Base-by-base conservation (phyloP, 92 coral and sea anemone genomes). In the Galaxea fascicularis region DNA sequence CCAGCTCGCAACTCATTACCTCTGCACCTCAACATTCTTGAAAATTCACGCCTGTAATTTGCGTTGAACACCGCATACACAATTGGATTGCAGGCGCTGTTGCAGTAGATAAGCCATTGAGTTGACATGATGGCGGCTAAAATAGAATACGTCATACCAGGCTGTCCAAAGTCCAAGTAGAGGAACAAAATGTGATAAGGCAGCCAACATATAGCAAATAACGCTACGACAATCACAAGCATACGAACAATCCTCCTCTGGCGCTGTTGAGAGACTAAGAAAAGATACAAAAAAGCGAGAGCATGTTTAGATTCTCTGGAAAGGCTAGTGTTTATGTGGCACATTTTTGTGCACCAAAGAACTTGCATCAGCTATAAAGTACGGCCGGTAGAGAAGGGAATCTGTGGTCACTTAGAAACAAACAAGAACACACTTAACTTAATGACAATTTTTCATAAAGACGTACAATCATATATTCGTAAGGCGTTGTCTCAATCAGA, bases 21-120 rank as follows among this genome's bases (percentile, higher is more conserved):
- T 47, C 39, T 22, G 29, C 85, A 68, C 28, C 67, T 41, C 66
- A 80, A 25, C 89, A 92, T 90, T 29, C 69, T 83, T n/a, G 81
- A 53, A 85, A 90, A 91, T 70, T 93, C 92, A 16, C 92, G 86
- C 18, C 92, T 60, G 49, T 87, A 93, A 74, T 93, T 93, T 22
- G 90, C 74, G 83, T 90, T 93, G 67, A 80, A 90, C 4, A 88
- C 87, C 68, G 95, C 91, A 53, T 90, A 93, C 70, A 93, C 85
- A 27, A 90, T 69, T 24, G 96, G 96, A 82, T 93, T 88, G 88
- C 94, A 90, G 77, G 94, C 90, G 92, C 96, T 93, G 84, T 89
- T 86, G 25, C 89, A 85, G 82, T 80, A 93, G 52, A 93, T 82
- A 7, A 93, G 76, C 90, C 90, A 91, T 77, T 93, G 96, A 26